Conservation (phyloP, 2,888 invertebrate species). For the Anodontia alba region DNA sequence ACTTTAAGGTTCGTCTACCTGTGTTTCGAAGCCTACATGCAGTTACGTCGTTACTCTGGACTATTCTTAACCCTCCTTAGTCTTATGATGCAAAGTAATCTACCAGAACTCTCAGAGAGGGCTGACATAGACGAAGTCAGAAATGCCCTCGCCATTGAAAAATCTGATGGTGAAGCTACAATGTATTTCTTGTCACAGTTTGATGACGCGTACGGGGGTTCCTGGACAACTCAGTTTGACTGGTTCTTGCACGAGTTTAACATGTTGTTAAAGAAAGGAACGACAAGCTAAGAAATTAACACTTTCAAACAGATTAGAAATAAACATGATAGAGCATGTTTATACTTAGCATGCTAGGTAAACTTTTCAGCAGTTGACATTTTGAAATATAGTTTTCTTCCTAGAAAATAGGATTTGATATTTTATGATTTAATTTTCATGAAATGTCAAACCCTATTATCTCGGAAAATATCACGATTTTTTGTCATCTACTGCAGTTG, state of each 20-base stretch:
- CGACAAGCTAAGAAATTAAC: neutral
- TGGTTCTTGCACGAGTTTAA: conserved; percentile 54
- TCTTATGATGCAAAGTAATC: conserved; percentile 52
- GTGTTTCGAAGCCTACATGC: conserved; percentile 53
- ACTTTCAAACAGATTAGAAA: too few relatives aligned
- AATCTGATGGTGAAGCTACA: conserved; percentile 45
- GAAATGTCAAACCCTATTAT: too few relatives aligned
- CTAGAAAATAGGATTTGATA: too few relatives aligned
- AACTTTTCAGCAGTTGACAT: too few relatives aligned
- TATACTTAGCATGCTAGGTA: too few relatives aligned
- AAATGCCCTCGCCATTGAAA: conserved; percentile 43
- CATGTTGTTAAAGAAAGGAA: conserved; percentile 26
- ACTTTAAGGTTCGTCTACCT: conserved; percentile 50
- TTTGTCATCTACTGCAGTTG: too few relatives aligned
- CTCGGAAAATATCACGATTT: too few relatives aligned
- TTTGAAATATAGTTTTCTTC: too few relatives aligned
- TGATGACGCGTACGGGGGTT: conserved; percentile 33
- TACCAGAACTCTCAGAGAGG: conserved; percentile 44
- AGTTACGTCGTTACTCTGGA: conserved; percentile 41
- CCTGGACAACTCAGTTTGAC: conserved; percentile 52
- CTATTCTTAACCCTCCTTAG: conserved; percentile 48
- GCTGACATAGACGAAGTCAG: conserved; percentile 49
- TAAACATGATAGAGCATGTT: too few relatives aligned
- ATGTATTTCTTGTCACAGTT: conserved; percentile 39
- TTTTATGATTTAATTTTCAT: too few relatives aligned